Evolutionary conservation across 2,797 vertebrate genomes (phyloP).

Genomic region (Thalassophryne amazonica): DNA sequence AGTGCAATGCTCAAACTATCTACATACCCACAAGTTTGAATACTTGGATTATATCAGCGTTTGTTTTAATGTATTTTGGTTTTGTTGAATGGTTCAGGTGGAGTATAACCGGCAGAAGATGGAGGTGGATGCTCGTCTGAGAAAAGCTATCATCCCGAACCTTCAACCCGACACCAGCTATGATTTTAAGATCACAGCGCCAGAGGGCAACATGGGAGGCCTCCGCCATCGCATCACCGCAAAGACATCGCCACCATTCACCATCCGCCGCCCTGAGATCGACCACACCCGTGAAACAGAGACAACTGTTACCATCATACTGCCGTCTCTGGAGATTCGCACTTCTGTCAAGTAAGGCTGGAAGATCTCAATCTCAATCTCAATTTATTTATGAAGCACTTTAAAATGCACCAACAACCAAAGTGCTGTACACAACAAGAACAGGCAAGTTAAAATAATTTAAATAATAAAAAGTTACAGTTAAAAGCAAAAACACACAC

Average conservation of each 20-base stretch:
- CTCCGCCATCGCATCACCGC: conserved; percentile 93
- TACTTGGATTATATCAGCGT: no score
- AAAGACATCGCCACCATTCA: conserved; percentile 89
- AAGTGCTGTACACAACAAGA: no score
- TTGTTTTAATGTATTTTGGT: no score
- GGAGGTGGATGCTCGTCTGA: conserved; percentile 89
- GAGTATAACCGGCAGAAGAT: conserved; percentile 89
- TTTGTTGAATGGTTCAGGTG: conserved; percentile 86
- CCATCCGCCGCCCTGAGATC: conserved; percentile 86
- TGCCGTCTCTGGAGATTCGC: conserved; percentile 85
- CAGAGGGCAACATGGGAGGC: conserved; percentile 91
- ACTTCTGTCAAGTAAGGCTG: conserved; percentile 85
- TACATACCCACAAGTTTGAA: no score
- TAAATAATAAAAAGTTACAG: no score
- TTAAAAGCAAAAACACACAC: no score
- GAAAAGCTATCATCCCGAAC: conserved; percentile 92
- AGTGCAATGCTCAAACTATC: no score
- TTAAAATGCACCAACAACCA: no score
- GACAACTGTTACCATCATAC: conserved; percentile 87
- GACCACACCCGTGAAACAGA: conserved; percentile 87
- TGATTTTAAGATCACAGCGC: conserved; percentile 91
- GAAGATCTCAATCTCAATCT: no score
- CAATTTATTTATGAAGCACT: no score
- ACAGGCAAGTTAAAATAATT: no score
- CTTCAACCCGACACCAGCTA: conserved; percentile 91